Conservation (phyloP, 2,888 invertebrate species). For the Plagiodera versicolora region DNA sequence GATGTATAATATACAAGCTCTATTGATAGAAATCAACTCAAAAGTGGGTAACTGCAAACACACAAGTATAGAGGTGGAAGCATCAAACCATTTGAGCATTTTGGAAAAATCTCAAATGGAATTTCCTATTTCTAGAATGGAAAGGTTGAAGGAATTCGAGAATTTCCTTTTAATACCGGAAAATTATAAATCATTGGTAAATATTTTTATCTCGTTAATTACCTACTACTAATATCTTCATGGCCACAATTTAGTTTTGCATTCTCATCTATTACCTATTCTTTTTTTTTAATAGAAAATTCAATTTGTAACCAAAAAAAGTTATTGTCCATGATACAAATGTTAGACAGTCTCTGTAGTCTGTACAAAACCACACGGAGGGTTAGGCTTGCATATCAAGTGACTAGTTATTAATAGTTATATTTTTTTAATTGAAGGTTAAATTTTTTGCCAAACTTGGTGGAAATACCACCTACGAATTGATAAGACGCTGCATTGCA, state of each 20-base stretch:
- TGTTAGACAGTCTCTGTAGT: too few species aligned
- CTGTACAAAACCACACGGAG: too few species aligned
- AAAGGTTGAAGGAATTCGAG: not conserved
- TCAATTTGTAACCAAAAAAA: too few species aligned
- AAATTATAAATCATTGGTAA: not conserved
- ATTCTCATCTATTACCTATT: too few species aligned
- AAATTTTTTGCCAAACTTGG: conserved; percentile 1
- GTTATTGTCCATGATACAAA: too few species aligned
- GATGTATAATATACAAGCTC: not conserved
- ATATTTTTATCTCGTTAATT: too few species aligned
- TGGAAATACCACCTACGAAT: conserved; percentile 2
- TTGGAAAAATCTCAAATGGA: not conserved
- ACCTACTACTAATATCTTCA: not conserved
- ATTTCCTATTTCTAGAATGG: not conserved
- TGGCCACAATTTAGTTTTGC: too few species aligned
- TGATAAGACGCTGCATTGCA: conserved; percentile 6
- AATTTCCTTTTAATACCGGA: not conserved
- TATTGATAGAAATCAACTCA: not conserved
- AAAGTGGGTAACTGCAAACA: not conserved
- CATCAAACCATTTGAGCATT: not conserved
- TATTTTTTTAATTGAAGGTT: conserved; percentile 17
- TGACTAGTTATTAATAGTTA: too few species aligned
- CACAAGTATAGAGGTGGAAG: not conserved
- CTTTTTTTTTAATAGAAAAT: too few species aligned
- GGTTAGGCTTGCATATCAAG: too few species aligned